A percentile compares a stretch with the other conserved stretches of the same genome.
Evolutionary conservation across 2,888 invertebrate genomes (phyloP).

Genomic region (Diploptera punctata): DNA sequence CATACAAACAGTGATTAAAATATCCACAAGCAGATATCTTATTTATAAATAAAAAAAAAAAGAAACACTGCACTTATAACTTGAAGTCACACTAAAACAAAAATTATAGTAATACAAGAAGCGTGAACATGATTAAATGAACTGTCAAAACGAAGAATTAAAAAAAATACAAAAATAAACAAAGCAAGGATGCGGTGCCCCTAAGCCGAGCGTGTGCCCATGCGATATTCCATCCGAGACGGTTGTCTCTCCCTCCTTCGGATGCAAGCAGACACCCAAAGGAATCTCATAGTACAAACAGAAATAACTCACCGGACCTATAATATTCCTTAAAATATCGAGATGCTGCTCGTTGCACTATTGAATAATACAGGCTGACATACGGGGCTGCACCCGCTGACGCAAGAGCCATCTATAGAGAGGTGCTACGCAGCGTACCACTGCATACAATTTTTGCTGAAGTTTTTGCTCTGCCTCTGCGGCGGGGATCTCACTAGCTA

Average conservation of each 20-base stretch:
- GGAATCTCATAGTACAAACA: conserved; percentile 30
- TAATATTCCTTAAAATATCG: conserved; percentile 72
- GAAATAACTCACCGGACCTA: conserved; percentile 63
- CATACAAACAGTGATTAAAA: neutral
- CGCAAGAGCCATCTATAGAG: conserved; percentile 44
- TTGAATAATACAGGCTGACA: conserved; percentile 72
- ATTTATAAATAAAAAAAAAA: too few relatives aligned
- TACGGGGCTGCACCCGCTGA: conserved; percentile 62
- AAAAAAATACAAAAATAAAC: too few relatives aligned
- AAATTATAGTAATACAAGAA: neutral
- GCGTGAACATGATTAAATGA: neutral
- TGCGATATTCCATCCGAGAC: conserved; percentile 11
- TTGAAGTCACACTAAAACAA: conserved; percentile 6
- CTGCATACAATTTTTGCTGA: conserved; percentile 32
- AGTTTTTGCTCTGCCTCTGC: conserved; percentile 41
- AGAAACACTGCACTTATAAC: neutral
- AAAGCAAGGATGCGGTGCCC: conserved; percentile 20
- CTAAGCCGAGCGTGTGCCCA: conserved; percentile 17
- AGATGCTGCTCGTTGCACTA: conserved; percentile 71
- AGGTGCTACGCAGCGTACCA: conserved; percentile 32
- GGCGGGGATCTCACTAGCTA: conserved; percentile 38
- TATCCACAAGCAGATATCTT: neutral
- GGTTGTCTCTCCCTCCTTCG: conserved; percentile 15
- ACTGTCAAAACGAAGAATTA: conserved; percentile 22
- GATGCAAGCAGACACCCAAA: conserved; percentile 29